Percentiles rank a stretch among this genome's conserved stretches.
phyloP scores from a whole-genome alignment of 2,113 vertebrate genomes.

The Lota lota region DNA sequence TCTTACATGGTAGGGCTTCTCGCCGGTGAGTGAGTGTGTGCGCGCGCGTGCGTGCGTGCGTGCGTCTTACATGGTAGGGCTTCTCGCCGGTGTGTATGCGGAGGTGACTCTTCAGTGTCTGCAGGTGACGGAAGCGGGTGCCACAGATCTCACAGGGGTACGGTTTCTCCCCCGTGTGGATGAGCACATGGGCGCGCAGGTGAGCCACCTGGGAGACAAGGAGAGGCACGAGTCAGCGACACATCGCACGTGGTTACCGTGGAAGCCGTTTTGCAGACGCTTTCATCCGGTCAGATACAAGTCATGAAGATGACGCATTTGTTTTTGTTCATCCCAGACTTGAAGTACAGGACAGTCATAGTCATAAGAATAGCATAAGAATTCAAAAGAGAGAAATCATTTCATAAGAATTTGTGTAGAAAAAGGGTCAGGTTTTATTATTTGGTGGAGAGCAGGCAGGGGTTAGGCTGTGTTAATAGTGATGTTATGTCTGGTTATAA shows the following conservation, averaged over 20 bases:
- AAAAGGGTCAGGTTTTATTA: too few species aligned
- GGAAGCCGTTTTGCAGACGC: too few species aligned
- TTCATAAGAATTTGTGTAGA: too few species aligned
- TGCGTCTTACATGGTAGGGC: constrained; percentile 89
- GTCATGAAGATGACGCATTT: too few species aligned
- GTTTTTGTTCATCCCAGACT: too few species aligned
- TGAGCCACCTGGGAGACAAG: constrained; percentile 85
- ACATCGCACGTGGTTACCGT: not conserved
- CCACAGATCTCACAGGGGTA: constrained; percentile 98
- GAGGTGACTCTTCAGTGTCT: constrained; percentile 96
- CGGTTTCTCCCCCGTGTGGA: constrained; percentile 97
- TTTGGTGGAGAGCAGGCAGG: too few species aligned
- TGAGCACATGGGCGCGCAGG: constrained; percentile 92
- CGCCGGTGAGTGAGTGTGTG: constrained; percentile 64
- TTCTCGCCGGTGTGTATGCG: constrained; percentile 98
- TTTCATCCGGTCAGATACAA: too few species aligned
- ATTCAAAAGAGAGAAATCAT: not conserved
- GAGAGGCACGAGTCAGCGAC: too few species aligned
- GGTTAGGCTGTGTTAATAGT: too few species aligned
- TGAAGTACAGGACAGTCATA: not conserved
- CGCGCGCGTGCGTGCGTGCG: too few species aligned
- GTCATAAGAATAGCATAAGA: not conserved
- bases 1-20: constrained; percentile 97
- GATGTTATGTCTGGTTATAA: too few species aligned
- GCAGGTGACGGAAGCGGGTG: constrained; percentile 94